Base-by-base conservation (phyloP, 1,140 invertebrate genomes). In the Lethocerus indicus region DNA sequence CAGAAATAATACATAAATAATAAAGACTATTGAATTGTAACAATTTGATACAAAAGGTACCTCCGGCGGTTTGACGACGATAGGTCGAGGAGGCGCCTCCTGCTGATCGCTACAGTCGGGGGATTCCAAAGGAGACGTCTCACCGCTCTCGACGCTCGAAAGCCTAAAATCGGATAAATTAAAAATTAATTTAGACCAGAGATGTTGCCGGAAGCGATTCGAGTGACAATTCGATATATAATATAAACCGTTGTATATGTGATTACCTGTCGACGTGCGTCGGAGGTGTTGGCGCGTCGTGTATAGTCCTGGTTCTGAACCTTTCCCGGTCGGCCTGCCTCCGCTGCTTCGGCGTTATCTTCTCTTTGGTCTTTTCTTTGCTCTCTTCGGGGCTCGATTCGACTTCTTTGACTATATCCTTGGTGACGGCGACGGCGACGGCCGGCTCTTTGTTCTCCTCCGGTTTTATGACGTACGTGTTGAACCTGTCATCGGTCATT, bases 311-410 rank as follows among this genome's bases (percentile, higher is more conserved):
- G 1, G 77, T 80, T 53, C 70, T 67, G 61, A 76, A 79, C 16
- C 77, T 66, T 23, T 80, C 75, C 6, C 70, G 72, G 53, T 77
- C 60, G 9, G 56, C 54, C 21, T 75, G 70, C 23, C 81, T 64
- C 36, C 76, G 66, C 58, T 83, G 78, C 59, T 78, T 83, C 0
- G 79, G 78, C 2, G 74, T 78, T 2, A 70, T 54, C 58, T 70
- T 73, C 0, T 53, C 32, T 54, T 42, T 49, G 9, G 18, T 40
- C 36, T 28, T 36, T 12, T 51, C 49, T 29, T 46, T 54, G 44
- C 28, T 25, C 29, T 54, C 52, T 41, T 50, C 42, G 36, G 57
- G 36, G 49, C 54, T 56, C 37, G 47, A 39, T 41, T 50, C 42
- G 46, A n/a, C 50, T 48, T 45, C 54, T 42, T 35, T 54, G 14